These are phyloP conservation scores for Hymenopus coronatus DNA, from an alignment of 2,888 invertebrate species.

Conservation along the genomic window DNA sequence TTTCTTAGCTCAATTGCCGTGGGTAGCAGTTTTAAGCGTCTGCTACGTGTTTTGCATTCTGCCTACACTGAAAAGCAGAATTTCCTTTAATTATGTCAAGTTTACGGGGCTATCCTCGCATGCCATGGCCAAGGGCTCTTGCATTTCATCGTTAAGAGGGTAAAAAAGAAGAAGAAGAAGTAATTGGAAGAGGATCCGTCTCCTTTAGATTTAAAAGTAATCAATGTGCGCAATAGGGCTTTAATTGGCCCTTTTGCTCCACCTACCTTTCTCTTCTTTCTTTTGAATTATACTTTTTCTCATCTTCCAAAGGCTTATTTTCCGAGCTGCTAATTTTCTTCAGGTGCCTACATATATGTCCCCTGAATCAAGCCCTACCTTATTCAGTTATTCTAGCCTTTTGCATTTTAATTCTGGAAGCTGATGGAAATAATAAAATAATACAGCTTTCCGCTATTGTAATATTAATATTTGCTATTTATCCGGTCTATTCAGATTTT, in stretches of 20 bases:
- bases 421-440: too few species aligned
- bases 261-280: background rate
- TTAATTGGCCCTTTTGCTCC: background rate
- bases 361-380: too few species aligned
- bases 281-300: background rate
- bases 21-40: background rate
- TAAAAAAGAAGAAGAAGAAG: background rate
- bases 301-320: too few species aligned
- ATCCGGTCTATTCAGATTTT: too few species aligned
- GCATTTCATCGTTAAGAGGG: background rate
- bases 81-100: background rate
- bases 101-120: background rate
- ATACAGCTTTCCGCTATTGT: too few species aligned
- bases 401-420: too few species aligned
- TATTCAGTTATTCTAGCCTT: too few species aligned
- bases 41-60: background rate
- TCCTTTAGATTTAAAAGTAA: background rate
- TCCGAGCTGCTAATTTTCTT: too few species aligned
- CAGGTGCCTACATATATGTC: too few species aligned
- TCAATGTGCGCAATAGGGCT: background rate
- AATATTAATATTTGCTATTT: too few species aligned
- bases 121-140: background rate
- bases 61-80: background rate
- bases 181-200: background rate
- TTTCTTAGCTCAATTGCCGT: background rate